Evolutionary conservation across 2,888 invertebrate genomes (phyloP).

Genomic region (Mimas tiliae): DNA sequence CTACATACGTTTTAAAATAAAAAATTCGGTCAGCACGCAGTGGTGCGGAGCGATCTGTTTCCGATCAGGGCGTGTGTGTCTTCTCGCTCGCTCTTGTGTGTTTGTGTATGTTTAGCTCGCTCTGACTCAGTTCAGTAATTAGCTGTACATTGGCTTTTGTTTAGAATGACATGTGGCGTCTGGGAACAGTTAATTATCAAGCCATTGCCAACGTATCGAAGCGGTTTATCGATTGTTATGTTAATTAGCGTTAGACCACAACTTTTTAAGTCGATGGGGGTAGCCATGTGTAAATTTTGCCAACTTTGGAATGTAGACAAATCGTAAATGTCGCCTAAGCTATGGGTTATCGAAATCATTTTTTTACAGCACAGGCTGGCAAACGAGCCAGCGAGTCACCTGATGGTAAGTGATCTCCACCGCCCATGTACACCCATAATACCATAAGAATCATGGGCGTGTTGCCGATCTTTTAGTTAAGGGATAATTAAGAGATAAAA

Average conservation of each 20-base stretch:
- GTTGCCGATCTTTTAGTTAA: no score
- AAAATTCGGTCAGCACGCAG: conserved; percentile 75
- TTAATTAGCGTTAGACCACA: conserved; percentile 41
- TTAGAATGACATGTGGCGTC: conserved; percentile 80
- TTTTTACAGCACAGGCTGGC: no score
- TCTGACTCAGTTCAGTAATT: conserved; percentile 64
- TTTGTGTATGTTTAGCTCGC: conserved; percentile 43
- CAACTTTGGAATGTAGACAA: background rate
- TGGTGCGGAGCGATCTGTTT: conserved; percentile 80
- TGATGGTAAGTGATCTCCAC: no score
- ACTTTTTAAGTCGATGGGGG: conserved; percentile 27
- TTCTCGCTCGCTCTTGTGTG: conserved; percentile 49
- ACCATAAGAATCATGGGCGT: no score
- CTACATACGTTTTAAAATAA: conserved; percentile 42
- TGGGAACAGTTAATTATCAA: conserved; percentile 70
- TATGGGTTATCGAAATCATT: conserved; percentile 13
- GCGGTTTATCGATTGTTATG: conserved; percentile 49
- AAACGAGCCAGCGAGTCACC: no score
- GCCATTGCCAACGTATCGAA: conserved; percentile 66
- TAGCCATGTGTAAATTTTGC: background rate
- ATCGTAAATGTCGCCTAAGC: no score
- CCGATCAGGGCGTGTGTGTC: conserved; percentile 63
- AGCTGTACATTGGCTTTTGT: conserved; percentile 77
- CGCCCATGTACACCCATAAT: no score
- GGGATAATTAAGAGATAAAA: no score